phyloP scores from a whole-genome alignment of 1,140 invertebrate genomes.

The Temnothorax nylanderi region DNA sequence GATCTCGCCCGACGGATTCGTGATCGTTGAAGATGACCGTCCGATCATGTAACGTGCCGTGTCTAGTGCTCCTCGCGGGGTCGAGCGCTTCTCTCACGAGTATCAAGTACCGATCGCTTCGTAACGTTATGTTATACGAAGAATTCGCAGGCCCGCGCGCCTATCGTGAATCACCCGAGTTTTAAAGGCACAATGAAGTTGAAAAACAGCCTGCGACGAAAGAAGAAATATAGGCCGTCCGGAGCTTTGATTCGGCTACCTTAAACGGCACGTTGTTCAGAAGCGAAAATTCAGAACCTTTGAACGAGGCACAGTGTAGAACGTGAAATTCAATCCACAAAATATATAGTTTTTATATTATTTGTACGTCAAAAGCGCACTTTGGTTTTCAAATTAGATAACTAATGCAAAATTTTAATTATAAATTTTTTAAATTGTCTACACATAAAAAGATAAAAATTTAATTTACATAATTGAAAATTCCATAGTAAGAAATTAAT shows the following conservation, averaged over 20 bases:
- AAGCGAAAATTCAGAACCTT: background rate
- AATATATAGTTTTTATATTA: background rate
- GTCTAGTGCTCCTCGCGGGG: background rate
- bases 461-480: background rate
- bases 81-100: constrained; percentile 65
- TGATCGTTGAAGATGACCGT: constrained; percentile 36
- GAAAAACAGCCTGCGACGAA: constrained; percentile 28
- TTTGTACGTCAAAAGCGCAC: background rate
- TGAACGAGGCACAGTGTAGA: background rate
- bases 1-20: constrained; percentile 59
- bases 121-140: constrained; percentile 18
- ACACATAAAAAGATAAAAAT: background rate
- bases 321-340: background rate
- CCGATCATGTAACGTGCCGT: constrained; percentile 53
- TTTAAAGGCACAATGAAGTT: constrained; percentile 27
- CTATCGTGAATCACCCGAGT: background rate
- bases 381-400: background rate
- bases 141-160: background rate
- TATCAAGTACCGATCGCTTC: constrained; percentile 62
- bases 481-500: background rate
- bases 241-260: constrained; percentile 1
- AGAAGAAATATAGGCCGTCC: background rate
- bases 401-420: constrained; percentile 1
- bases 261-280: background rate
- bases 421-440: background rate